A percentile compares a stretch with the other conserved stretches of the same genome.
Evolutionary conservation across 2,113 vertebrate species (phyloP).

Genomic region (Sphaerodactylus townsendi): DNA sequence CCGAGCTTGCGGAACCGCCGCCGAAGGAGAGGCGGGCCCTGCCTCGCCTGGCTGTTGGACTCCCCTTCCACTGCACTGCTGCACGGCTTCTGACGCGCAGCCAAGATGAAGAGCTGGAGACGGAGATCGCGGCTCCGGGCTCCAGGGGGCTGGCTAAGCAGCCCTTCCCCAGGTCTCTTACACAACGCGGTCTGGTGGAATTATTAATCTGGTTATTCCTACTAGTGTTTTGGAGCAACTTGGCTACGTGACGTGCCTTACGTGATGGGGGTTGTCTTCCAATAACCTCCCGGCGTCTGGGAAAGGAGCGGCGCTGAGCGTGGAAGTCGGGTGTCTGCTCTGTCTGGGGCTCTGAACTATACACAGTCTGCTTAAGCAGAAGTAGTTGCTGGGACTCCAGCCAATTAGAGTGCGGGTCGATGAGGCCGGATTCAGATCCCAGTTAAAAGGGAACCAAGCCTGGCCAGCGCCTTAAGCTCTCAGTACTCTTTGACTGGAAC

Average conservation of each 20-base stretch:
- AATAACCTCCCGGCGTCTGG: constrained; percentile 37
- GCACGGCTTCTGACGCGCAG: constrained; percentile 92
- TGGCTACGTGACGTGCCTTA: neutral
- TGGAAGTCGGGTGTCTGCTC: neutral
- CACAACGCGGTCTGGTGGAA: constrained; percentile 60
- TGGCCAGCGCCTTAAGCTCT: neutral
- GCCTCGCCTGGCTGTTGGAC: constrained; percentile 76
- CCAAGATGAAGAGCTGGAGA: constrained; percentile 91
- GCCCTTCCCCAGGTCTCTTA: constrained; percentile 72
- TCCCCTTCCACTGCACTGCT: constrained; percentile 91
- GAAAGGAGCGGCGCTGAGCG: neutral
- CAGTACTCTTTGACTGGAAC: neutral
- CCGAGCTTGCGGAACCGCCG: constrained; percentile 66
- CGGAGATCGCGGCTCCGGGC: constrained; percentile 77
- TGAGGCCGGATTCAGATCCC: no score
- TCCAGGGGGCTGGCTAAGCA: constrained; percentile 79
- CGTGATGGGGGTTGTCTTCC: constrained; percentile 53
- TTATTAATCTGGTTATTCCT: no score
- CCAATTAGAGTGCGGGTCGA: neutral
- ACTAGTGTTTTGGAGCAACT: no score
- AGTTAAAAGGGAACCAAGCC: neutral
- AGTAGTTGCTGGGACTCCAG: neutral
- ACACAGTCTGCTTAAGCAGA: neutral
- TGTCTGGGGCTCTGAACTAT: neutral
- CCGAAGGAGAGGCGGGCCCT: constrained; percentile 76